Conservation (phyloP, 1,140 invertebrate species). For the Micrasema longulum region DNA sequence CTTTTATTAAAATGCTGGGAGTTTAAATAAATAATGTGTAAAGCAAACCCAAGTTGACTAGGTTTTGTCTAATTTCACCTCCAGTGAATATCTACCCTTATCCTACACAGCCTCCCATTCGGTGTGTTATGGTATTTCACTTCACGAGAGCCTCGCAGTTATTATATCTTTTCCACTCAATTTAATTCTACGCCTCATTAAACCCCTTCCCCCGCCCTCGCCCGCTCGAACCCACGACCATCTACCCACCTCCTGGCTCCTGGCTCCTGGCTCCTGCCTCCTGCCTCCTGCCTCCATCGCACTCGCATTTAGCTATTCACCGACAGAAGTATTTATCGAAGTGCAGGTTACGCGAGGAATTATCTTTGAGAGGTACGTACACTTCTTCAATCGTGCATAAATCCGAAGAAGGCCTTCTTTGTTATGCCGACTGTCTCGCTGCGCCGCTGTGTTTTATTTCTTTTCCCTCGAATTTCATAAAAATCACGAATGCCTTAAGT, state of each 20-base stretch:
- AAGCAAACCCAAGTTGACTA: no score
- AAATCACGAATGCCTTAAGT: no score
- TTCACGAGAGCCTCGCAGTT: not conserved
- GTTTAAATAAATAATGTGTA: no score
- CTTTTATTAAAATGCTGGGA: no score
- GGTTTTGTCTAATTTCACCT: no score
- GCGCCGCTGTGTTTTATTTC: not conserved
- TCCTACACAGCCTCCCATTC: not conserved
- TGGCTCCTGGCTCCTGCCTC: not conserved
- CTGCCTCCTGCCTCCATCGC: not conserved
- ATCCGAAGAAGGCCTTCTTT: not conserved
- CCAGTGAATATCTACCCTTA: no score
- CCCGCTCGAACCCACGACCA: not conserved
- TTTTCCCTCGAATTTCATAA: not conserved
- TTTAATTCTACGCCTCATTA: conserved; percentile 27
- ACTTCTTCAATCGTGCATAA: not conserved
- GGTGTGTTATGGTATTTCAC: conserved; percentile 1
- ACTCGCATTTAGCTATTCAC: no score
- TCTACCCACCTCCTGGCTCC: not conserved
- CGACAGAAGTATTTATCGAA: no score
- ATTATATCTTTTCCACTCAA: conserved; percentile 22
- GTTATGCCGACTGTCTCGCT: no score
- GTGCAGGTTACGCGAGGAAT: not conserved
- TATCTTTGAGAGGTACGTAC: no score
- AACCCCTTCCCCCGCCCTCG: not conserved